Conservation (phyloP, 1,140 invertebrate genomes). For the Elymnias hypermnestra region DNA sequence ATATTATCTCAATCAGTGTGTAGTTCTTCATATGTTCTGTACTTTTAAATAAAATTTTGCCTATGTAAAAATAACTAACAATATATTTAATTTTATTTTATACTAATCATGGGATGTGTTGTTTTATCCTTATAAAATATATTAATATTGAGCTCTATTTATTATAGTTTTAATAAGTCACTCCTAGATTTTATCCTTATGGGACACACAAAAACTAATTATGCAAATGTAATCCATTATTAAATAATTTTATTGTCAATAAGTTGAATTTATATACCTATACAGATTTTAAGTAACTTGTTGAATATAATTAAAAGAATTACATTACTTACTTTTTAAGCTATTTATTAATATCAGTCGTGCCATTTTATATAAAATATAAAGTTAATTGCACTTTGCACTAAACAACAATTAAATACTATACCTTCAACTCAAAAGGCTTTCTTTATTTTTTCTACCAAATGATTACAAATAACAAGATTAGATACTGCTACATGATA, state of each 20-base stretch:
- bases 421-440: constrained; percentile 1
- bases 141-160: constrained; percentile 76
- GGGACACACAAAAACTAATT: too few species aligned
- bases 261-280: constrained; percentile 6
- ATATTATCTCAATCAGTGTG: constrained; percentile 76
- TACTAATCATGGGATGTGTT: constrained; percentile 77
- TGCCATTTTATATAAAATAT: constrained; percentile 10
- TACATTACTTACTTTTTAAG: constrained; percentile 5
- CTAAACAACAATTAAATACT: constrained; percentile 8
- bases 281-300: constrained; percentile 1
- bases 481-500: too few species aligned
- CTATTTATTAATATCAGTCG: constrained; percentile 4
- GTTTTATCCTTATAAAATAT: constrained; percentile 77
- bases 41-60: constrained; percentile 75
- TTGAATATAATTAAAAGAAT: background rate
- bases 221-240: background rate
- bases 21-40: constrained; percentile 75
- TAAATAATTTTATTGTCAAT: constrained; percentile 5
- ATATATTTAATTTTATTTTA: constrained; percentile 77
- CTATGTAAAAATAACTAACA: constrained; percentile 77
- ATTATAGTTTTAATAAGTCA: constrained; percentile 72
- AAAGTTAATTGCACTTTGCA: constrained; percentile 7
- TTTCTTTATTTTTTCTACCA: constrained; percentile 1
- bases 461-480: too few species aligned
- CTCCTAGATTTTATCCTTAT: constrained; percentile 16